Conservation (phyloP, 2,888 invertebrate genomes). For the Cheilosia variabilis region DNA sequence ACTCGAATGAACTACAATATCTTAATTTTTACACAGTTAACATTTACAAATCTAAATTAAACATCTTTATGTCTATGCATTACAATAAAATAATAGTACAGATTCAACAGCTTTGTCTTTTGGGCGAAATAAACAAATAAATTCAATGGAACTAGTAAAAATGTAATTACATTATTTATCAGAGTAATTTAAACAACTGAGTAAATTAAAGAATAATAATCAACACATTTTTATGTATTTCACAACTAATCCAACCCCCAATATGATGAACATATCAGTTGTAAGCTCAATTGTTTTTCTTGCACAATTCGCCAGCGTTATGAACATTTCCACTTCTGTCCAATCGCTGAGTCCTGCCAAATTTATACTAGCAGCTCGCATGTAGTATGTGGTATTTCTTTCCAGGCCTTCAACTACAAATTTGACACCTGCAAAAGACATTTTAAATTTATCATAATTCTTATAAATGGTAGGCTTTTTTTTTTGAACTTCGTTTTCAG, state of each 20-base stretch:
- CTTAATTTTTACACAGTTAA: no score
- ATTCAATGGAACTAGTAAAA: background rate
- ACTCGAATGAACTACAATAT: no score
- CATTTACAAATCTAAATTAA: no score
- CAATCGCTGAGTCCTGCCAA: conserved; percentile 85
- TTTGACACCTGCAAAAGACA: conserved; percentile 82
- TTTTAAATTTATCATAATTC: background rate
- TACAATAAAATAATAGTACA: background rate
- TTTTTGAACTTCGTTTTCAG: no score
- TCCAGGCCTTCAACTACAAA: conserved; percentile 84
- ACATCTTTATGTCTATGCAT: no score
- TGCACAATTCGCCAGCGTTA: conserved; percentile 79
- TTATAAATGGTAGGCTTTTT: no score
- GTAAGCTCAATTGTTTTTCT: conserved; percentile 58
- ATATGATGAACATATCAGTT: conserved; percentile 54
- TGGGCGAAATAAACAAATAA: background rate
- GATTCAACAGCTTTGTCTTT: background rate
- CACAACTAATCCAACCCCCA: conserved; percentile 63
- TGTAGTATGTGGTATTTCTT: conserved; percentile 84
- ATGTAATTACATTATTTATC: conserved; percentile 38
- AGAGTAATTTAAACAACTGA: conserved; percentile 53
- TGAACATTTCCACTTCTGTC: conserved; percentile 81
- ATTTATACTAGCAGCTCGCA: conserved; percentile 85
- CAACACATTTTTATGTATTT: conserved; percentile 53
- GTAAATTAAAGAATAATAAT: conserved; percentile 1